Base-by-base conservation (phyloP, 2,888 invertebrate genomes). In the Magallana nippona region DNA sequence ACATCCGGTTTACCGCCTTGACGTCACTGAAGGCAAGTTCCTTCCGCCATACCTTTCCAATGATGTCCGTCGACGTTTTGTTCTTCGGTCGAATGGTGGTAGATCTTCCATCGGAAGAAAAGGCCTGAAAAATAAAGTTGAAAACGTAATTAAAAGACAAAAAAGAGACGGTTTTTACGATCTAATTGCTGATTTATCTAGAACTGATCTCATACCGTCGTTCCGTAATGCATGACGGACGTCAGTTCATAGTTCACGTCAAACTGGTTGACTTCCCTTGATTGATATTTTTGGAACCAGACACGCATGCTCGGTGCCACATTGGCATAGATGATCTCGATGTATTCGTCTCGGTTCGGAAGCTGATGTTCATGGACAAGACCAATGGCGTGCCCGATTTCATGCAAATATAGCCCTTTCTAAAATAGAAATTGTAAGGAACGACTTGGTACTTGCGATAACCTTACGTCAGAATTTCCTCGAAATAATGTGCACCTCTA, bases 401-500 rank as follows among this genome's bases (percentile, higher is more conserved):
- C 93, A 86, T 93, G 93, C 17, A 93, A 88, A 83, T 92, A 93
- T 27, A 93, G 86, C 2, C 93, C 93, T 91, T 91, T 92, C 93
- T 93, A 90, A 10, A 86, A 60, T 13, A 81, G 11, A 13, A 22
- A 27, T 27, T 71, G n/a, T 60, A 60, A n/a, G 56, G 62, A 63
- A 32, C 32, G 32, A 32, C 5, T 32, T 32, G 32, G 32, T 32
- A 32, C 3, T 8, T 10, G 44, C 44, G 44, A 44, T 8, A 44
- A 44, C 44, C 44, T 44, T 8, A 44, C 44, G 44, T 44, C 44
- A 44, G 44, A 44, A 44, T 44, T 44, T 44, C 8, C 44, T 8
- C 27, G 2, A 27, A 27, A 2, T 27, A 2, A 27, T 27, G 27
- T 27, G 8, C 8, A 44, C 8, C 5, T 44, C 27, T 27, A 27